Percentiles rank a stretch among this genome's conserved stretches.
phyloP scores from a whole-genome alignment of 2,888 invertebrate species.

The Orchesellides sinensis region DNA sequence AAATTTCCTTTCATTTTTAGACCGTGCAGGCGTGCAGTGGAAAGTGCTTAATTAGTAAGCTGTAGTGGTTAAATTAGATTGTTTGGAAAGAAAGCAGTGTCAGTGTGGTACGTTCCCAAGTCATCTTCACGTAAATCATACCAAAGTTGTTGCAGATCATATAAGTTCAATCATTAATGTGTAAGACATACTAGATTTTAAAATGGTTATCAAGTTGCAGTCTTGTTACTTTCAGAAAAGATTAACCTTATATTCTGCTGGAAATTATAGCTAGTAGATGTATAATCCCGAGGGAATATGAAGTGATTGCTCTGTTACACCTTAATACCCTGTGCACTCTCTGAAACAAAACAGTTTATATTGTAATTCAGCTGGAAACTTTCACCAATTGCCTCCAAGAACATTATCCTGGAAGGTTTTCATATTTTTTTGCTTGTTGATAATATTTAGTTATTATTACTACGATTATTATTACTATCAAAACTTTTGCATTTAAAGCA shows the following conservation, averaged over 20 bases:
- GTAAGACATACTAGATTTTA: constrained; percentile 49
- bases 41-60: constrained; percentile 33
- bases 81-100: constrained; percentile 27
- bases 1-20: constrained; percentile 13
- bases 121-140: constrained; percentile 63
- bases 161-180: constrained; percentile 63
- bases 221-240: constrained; percentile 50
- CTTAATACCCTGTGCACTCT: constrained; percentile 31
- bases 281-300: constrained; percentile 23
- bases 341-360: constrained; percentile 9
- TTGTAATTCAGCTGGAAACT: constrained; percentile 24
- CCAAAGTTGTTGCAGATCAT: constrained; percentile 65
- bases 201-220: constrained; percentile 47
- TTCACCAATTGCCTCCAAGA: constrained; percentile 6
- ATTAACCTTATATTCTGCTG: constrained; percentile 30
- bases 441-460: constrained; percentile 44
- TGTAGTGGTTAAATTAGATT: constrained; percentile 30
- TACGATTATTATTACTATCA: constrained; percentile 34
- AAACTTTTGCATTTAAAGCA: constrained; percentile 61
- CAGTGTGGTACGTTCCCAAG: constrained; percentile 53
- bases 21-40: constrained; percentile 7
- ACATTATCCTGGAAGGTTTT: constrained; percentile 31
- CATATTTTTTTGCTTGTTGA: constrained; percentile 43
- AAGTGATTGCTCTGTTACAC: constrained; percentile 34
- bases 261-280: constrained; percentile 44